phyloP scores from a whole-genome alignment of 2,113 vertebrate genomes.

The Amblyopsis rosae region DNA sequence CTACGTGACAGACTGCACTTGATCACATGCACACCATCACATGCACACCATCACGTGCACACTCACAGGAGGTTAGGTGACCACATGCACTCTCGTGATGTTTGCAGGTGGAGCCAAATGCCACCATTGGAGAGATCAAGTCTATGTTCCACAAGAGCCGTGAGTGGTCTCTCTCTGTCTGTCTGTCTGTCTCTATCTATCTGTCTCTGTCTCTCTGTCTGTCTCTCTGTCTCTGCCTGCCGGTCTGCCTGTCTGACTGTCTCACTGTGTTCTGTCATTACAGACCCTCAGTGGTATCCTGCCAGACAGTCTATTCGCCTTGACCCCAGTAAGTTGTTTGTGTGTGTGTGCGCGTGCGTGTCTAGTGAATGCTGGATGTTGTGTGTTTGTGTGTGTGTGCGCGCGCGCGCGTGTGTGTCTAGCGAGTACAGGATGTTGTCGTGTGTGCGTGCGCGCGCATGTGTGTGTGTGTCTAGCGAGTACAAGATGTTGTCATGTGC shows the following conservation, averaged over 20 bases:
- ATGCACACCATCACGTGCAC: constrained; percentile 1
- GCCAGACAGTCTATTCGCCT: constrained; percentile 91
- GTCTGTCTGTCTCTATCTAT: constrained; percentile 6
- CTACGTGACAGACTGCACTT: constrained; percentile 15
- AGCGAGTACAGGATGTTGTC: too few relatives aligned
- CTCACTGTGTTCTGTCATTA: not conserved
- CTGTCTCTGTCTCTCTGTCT: too few relatives aligned
- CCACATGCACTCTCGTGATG: constrained; percentile 6
- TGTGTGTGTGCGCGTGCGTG: constrained; percentile 8
- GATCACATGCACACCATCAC: not conserved
- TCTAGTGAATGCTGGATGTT: too few relatives aligned
- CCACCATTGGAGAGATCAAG: constrained; percentile 92
- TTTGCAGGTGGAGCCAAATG: constrained; percentile 90
- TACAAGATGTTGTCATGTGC: too few relatives aligned
- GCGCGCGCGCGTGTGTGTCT: too few relatives aligned
- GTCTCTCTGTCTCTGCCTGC: too few relatives aligned
- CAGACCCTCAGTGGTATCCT: constrained; percentile 93
- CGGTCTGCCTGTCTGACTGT: too few relatives aligned
- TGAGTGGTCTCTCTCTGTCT: constrained; percentile 69
- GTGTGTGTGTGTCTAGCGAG: constrained; percentile 28
- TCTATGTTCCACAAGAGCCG: constrained; percentile 90
- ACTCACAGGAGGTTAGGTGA: constrained; percentile 1
- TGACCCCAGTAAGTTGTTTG: constrained; percentile 83
- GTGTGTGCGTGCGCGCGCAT: too few relatives aligned
- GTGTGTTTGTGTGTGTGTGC: too few relatives aligned